Base-by-base conservation (phyloP, 2,113 vertebrate species). In the Dicentrarchus labrax region DNA sequence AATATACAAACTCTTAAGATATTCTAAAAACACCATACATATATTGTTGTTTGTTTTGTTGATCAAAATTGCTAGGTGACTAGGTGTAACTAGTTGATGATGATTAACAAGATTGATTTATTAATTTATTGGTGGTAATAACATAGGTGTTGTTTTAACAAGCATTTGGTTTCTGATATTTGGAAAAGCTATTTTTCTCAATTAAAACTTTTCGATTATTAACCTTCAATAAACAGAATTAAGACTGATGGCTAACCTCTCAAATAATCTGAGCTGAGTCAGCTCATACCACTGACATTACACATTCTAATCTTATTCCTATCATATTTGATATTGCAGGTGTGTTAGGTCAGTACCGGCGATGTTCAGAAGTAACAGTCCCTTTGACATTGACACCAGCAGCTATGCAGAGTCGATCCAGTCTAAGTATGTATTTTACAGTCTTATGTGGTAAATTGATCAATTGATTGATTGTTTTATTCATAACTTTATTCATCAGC, bases 361-460 rank as follows among this genome's bases (percentile, higher is more conserved):
- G 43, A 95, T 96, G 95, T 88, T 87, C 59, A 73, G 67, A 59
- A 89, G 30, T 0, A 73, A 83, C 83, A 93, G 92, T 76, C 83
- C 76, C 24, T 85, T 76, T 45, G 80, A 38, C n/a, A 90, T 69
- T 16, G 89, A 92, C 65, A 81, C 71, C 81, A 84, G 76, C 78
- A 92, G 87, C 86, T 92, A 82, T n/a, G 16, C 87, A 6, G 94
- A 76, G 47, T 95, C 94, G 0, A 6, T 92, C 24, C 78, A 75
- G 59, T 94, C 94, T 48, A 93, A 82, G 95, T 95, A 90, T 24
- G 88, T 77, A 16, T 74, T 24, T 38, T 8, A 61, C 8, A 12
- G 1, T 56, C 39, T 21, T 0, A 62, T 69, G 17, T 36, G 9
- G 4, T 17, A 24, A 7, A 9, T 21, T 8, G 2, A 30, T 36